Conservation (phyloP, 2,888 invertebrate genomes). For the Drosophila kambysellisi region DNA sequence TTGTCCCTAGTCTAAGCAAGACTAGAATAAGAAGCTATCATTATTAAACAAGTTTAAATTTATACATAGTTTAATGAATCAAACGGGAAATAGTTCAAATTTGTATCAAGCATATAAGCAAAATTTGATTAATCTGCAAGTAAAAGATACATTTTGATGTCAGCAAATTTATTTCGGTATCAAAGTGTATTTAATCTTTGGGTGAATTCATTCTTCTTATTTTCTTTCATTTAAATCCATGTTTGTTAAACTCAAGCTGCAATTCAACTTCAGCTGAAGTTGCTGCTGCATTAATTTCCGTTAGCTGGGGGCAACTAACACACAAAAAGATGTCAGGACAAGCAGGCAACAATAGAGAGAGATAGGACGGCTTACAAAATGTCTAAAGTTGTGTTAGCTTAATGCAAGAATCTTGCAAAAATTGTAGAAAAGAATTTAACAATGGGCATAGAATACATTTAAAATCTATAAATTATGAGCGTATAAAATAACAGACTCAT, state of each 20-base stretch:
- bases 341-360: slow-evolving; percentile 12
- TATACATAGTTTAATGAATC: not conserved
- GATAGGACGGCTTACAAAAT: not conserved
- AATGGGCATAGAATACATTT: not conserved
- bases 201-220: not conserved
- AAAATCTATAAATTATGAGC: slow-evolving; percentile 35
- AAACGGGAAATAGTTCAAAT: not conserved
- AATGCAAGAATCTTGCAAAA: slow-evolving; percentile 20
- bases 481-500: slow-evolving; percentile 16
- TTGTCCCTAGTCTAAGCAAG: not conserved
- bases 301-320: not conserved
- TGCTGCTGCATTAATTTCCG: slow-evolving; percentile 26
- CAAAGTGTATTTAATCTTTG: not conserved
- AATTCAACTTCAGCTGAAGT: slow-evolving; percentile 38
- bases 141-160: not conserved
- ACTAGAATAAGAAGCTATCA: not conserved
- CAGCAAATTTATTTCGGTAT: not conserved
- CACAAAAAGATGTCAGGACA: slow-evolving; percentile 2
- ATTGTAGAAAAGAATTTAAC: not conserved
- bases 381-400: not conserved
- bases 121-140: not conserved
- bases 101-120: not conserved
- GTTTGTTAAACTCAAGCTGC: not conserved
- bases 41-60: not conserved
- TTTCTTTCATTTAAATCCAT: not conserved